Base-by-base conservation (phyloP, 2,888 invertebrate genomes). In the Lumbricus terrestris region DNA sequence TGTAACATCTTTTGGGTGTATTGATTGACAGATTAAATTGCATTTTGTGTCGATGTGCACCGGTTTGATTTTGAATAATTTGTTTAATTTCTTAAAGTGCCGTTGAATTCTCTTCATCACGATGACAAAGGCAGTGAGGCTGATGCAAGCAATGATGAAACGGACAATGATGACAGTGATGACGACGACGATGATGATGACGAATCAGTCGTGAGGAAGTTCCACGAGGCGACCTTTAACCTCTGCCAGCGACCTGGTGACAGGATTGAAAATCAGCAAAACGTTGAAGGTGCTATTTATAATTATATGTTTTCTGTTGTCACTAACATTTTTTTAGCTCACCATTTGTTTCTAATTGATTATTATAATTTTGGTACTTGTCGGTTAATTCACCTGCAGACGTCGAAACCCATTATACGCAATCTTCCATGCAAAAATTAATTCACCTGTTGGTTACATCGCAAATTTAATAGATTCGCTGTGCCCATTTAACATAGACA, bases 171-270 rank as follows among this genome's bases (percentile, higher is more conserved):
- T 33, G 83, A 83, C 18, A 35, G 34, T 33, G 83, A 83, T 83
- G 83, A 83, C 33, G 83, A 85, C 5, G 82, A 82, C 29, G 85
- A 85, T 18, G 34, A 33, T 85, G 82, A 82, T 29, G 83, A 83
- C 34, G 85, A 85, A 15, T 85, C 85, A 35, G 85, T 85, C 23
- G 85, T 85, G 37, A 85, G 85, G 37, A 85, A 85, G 23, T 85
- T 85, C 85, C 85, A 85, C 15, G 85, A 85, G 85, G 85, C 85
- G 15, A 85, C 85, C 23, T 35, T 85, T 85, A 4, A 85, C 15
- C 85, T 34, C 34, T 35, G 16, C 37, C 85, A 35, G 85, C 85
- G 37, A 34, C 35, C 85, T 35, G 85, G 37, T 34, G 85, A 85
- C 35, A 85, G 35, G 16, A 85, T 6, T 85, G 85, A 85, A 34